phyloP scores from a whole-genome alignment of 2,113 vertebrate species.

The Barnardius zonarius region DNA sequence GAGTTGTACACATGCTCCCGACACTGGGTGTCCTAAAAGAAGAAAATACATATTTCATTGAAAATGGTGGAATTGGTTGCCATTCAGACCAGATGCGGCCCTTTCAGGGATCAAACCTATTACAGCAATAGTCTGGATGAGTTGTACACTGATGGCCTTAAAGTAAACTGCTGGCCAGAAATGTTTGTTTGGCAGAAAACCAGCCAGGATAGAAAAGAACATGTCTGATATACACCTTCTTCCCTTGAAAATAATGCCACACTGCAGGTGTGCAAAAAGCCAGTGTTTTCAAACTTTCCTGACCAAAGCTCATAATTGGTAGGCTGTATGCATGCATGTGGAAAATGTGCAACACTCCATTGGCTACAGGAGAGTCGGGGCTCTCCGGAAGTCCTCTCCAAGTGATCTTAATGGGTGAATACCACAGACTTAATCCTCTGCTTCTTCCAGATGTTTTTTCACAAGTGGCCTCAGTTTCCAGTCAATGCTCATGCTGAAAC shows the following conservation, averaged over 20 bases:
- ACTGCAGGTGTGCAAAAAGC: background rate
- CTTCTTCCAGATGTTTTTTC: background rate
- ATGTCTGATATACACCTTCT: background rate
- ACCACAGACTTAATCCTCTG: background rate
- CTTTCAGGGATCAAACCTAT: background rate
- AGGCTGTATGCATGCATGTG: background rate
- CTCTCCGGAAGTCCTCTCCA: background rate
- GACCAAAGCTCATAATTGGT: background rate
- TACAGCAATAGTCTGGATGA: background rate
- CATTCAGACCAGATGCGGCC: background rate
- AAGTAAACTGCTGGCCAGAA: background rate
- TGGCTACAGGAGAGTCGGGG: background rate
- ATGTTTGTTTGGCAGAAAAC: background rate
- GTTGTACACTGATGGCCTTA: background rate
- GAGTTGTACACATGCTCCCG: background rate
- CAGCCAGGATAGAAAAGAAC: background rate
- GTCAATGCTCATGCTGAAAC: background rate
- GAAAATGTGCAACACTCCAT: background rate
- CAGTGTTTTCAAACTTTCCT: background rate
- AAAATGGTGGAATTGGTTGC: background rate
- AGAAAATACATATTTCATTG: background rate
- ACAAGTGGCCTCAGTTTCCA: constrained; percentile 29
- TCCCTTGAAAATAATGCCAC: background rate
- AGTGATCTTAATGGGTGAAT: background rate
- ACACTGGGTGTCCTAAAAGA: background rate